A percentile compares a stretch with the other conserved stretches of the same genome.
phyloP scores from a whole-genome alignment of 2,797 vertebrate species.

The Borostomias antarcticus region DNA sequence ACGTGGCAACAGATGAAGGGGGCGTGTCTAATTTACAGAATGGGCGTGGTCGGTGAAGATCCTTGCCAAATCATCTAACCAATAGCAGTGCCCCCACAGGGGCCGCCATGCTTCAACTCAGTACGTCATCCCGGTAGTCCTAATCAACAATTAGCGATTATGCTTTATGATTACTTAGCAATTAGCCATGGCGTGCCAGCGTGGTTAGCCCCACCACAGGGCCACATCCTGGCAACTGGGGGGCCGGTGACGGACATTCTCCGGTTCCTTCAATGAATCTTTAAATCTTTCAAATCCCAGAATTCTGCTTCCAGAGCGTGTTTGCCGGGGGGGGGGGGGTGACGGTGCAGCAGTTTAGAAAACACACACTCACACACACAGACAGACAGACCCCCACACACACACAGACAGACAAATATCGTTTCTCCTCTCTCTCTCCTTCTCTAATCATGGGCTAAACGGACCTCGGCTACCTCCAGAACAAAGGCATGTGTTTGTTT shows the following conservation, averaged over 20 bases:
- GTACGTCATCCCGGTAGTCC: constrained; percentile 54
- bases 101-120: constrained; percentile 21
- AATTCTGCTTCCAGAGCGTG: constrained; percentile 26
- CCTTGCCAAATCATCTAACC: neutral
- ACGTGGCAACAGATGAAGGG: neutral
- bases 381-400: too few relatives aligned
- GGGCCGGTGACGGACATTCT: constrained; percentile 57
- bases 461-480: constrained; percentile 41
- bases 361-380: neutral
- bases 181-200: constrained; percentile 65
- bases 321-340: constrained; percentile 32
- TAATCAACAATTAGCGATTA: constrained; percentile 66
- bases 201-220: constrained; percentile 54
- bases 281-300: constrained; percentile 45
- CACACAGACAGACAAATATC: neutral
- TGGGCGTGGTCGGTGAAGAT: neutral
- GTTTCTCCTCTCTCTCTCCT: constrained; percentile 26
- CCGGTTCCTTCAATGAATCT: constrained; percentile 46
- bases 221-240: constrained; percentile 66
- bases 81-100: neutral
- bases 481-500: constrained; percentile 76
- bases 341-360: constrained; percentile 6
- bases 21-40: neutral
- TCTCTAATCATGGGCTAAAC: constrained; percentile 68
- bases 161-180: too few relatives aligned